These are phyloP conservation scores for Ailurus styani DNA, from an alignment of 2,113 vertebrate genomes.

Conservation along the genomic window DNA sequence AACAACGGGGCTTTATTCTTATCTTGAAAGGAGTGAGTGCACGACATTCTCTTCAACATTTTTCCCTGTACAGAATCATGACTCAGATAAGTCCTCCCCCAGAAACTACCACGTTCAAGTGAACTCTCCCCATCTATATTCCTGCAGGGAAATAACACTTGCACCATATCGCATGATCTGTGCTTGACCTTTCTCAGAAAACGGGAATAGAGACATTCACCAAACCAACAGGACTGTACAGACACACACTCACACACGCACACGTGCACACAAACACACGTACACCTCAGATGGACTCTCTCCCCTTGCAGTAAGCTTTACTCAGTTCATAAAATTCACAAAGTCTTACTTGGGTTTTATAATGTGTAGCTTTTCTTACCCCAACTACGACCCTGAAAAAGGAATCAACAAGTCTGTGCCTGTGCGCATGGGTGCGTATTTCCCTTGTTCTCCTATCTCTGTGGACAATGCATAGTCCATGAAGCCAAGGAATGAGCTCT, in stretches of 20 bases:
- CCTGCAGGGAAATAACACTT: neutral
- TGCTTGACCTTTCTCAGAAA: neutral
- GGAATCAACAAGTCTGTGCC: neutral
- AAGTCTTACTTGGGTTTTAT: neutral
- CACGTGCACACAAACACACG: neutral
- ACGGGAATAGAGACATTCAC: neutral
- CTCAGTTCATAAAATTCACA: neutral
- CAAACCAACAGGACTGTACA: neutral
- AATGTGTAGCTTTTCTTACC: neutral
- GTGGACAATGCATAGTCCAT: neutral
- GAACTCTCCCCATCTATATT: neutral
- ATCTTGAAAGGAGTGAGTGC: neutral
- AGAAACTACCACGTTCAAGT: neutral
- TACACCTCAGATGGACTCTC: neutral
- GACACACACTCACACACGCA: neutral
- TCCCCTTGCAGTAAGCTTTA: neutral
- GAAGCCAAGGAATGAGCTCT: neutral
- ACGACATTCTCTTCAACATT: accelerated
- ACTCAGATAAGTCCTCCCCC: neutral
- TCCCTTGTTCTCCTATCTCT: neutral
- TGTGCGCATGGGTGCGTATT: neutral
- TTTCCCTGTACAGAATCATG: neutral
- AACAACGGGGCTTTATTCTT: neutral
- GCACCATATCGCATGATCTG: neutral
- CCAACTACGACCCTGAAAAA: neutral